These are phyloP conservation scores for Machimus atricapillus DNA, from an alignment of 2,888 invertebrate species.

Conservation along the genomic window DNA sequence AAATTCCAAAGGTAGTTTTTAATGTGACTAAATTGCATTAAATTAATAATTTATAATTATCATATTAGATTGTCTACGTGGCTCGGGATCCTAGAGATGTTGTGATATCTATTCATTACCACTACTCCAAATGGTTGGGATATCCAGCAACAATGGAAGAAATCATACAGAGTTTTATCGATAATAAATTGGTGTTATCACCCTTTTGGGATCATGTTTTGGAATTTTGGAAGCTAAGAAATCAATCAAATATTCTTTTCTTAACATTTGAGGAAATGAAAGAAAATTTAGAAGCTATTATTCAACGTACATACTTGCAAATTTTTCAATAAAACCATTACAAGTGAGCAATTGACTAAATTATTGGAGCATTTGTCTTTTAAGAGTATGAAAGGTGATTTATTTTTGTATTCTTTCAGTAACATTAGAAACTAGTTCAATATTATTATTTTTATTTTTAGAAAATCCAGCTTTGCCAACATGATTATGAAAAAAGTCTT, in stretches of 20 bases:
- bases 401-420: not conserved
- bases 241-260: not conserved
- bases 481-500: not conserved
- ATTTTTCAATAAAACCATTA: not conserved
- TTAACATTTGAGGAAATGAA: not conserved
- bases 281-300: not conserved
- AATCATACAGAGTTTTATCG: conserved; percentile 57
- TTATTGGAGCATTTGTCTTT: conserved; percentile 46
- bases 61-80: conserved; percentile 75
- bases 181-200: conserved; percentile 62
- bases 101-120: conserved; percentile 80
- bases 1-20: conserved; percentile 54
- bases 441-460: not conserved
- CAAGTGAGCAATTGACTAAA: conserved; percentile 24
- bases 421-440: not conserved
- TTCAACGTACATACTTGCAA: not conserved
- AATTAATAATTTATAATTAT: not conserved
- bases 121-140: conserved; percentile 67
- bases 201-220: conserved; percentile 49
- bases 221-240: not conserved
- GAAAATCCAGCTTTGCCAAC: not conserved
- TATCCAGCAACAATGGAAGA: not conserved
- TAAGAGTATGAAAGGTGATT: conserved; percentile 46
- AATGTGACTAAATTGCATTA: no score
- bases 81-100: conserved; percentile 88